Evolutionary conservation across 1,140 invertebrate genomes (phyloP).

Genomic region (Ooceraea biroi): DNA sequence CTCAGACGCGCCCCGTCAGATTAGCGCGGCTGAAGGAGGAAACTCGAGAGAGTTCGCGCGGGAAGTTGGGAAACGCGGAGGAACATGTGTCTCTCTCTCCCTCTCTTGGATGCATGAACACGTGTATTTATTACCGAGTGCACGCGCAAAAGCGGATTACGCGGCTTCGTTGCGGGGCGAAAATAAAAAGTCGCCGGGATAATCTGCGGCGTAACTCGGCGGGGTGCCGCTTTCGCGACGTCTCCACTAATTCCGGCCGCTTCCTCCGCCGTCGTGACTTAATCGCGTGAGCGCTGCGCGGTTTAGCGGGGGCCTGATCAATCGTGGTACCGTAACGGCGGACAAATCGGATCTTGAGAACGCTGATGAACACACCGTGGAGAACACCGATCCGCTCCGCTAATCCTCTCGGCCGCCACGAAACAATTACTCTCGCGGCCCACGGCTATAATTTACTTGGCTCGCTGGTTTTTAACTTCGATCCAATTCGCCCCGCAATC

Average conservation of each 20-base stretch:
- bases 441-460: conserved; percentile 60
- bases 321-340: conserved; percentile 42
- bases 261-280: not conserved
- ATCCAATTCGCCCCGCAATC: conserved; percentile 53
- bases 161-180: conserved; percentile 7
- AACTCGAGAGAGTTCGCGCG: too few species aligned
- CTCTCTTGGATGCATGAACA: not conserved
- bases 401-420: conserved; percentile 58
- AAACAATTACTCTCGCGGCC: conserved; percentile 60
- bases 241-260: conserved; percentile 26
- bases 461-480: conserved; percentile 58
- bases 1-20: not conserved
- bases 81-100: too few species aligned
- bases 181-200: conserved; percentile 41
- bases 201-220: conserved; percentile 28
- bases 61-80: too few species aligned
- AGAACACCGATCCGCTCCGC: conserved; percentile 44
- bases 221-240: not conserved
- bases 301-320: conserved; percentile 43
- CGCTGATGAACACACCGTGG: conserved; percentile 45
- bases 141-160: conserved; percentile 29
- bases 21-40: not conserved
- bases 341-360: conserved; percentile 51
- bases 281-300: conserved; percentile 16
- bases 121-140: conserved; percentile 7